Conservation (phyloP, 1,140 invertebrate species). For the Drosophila persimilis region DNA sequence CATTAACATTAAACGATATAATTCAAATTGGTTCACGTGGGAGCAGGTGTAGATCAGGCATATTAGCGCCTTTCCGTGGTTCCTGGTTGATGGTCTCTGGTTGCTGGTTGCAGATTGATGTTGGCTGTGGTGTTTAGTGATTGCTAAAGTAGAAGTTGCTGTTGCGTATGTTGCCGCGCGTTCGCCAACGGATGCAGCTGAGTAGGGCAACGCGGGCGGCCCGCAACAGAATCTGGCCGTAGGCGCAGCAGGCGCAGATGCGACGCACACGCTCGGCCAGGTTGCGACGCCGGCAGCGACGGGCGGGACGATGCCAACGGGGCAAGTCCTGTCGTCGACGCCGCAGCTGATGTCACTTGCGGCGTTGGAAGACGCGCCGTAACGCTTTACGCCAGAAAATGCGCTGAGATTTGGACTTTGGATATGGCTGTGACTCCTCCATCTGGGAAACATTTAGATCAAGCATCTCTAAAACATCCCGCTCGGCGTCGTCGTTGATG, state of each 20-base stretch:
- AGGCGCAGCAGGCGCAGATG: conserved; percentile 69
- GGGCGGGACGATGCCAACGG: conserved; percentile 62
- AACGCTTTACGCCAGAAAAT: conserved; percentile 69
- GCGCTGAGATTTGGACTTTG: conserved; percentile 63
- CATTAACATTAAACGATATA: conserved; percentile 53
- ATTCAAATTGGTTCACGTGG: conserved; percentile 16
- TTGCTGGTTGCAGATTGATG: conserved; percentile 10
- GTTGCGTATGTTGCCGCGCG: conserved; percentile 71
- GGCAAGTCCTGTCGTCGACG: conserved; percentile 73
- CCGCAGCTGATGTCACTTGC: conserved; percentile 69
- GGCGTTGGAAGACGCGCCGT: conserved; percentile 68
- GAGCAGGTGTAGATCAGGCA: conserved; percentile 19
- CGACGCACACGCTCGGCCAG: conserved; percentile 66
- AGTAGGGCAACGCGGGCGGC: conserved; percentile 68
- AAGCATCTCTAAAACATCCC: conserved; percentile 39
- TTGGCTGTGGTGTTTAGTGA: conserved; percentile 39
- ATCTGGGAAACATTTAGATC: conserved; percentile 28
- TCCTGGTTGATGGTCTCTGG: conserved; percentile 1
- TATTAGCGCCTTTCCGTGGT: conserved; percentile 5
- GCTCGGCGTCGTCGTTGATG: conserved; percentile 2
- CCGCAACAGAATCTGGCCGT: conserved; percentile 60
- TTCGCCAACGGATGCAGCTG: conserved; percentile 72
- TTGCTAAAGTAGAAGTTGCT: conserved; percentile 75
- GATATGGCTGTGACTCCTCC: conserved; percentile 13
- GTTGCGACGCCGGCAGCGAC: conserved; percentile 66